Evolutionary conservation across 1,140 invertebrate species (phyloP).

Genomic region (Dendroctonus valens): DNA sequence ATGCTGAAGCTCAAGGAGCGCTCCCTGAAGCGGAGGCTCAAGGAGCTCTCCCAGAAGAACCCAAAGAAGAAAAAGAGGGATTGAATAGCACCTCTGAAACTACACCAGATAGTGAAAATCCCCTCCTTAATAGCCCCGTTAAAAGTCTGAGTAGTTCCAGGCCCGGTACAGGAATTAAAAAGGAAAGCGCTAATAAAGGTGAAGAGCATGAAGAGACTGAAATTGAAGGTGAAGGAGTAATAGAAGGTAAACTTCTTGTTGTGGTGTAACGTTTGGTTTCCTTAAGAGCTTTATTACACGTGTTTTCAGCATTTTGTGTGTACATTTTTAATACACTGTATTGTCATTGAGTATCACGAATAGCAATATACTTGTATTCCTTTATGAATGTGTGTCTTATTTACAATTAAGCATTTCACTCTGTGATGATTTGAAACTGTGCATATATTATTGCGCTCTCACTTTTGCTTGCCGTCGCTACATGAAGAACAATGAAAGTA

Average conservation of each 20-base stretch:
- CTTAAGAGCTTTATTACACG: neutral
- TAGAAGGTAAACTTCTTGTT: conserved; percentile 37
- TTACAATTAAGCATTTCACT: conserved; percentile 8
- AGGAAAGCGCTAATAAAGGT: conserved; percentile 5
- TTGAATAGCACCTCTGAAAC: conserved; percentile 20
- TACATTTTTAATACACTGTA: conserved; percentile 7
- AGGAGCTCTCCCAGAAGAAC: neutral
- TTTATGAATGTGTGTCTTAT: conserved; percentile 7
- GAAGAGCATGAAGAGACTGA: conserved; percentile 43
- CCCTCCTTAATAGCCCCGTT: conserved; percentile 41
- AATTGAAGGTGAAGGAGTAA: conserved; percentile 39
- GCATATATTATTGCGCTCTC: no score
- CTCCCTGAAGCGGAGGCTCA: conserved; percentile 31
- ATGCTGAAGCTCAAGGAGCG: conserved; percentile 30
- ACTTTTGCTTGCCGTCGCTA: neutral
- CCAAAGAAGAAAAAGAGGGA: conserved; percentile 13
- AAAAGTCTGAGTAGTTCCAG: no score
- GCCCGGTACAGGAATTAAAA: conserved; percentile 29
- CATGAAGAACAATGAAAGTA: no score
- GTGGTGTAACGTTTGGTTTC: conserved; percentile 24
- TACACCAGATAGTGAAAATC: conserved; percentile 34
- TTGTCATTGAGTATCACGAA: neutral
- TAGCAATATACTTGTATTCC: no score
- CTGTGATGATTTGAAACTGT: neutral
- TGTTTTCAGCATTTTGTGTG: neutral